phyloP scores from a whole-genome alignment of 2,888 invertebrate genomes.

The Oxystoma pomonae region DNA sequence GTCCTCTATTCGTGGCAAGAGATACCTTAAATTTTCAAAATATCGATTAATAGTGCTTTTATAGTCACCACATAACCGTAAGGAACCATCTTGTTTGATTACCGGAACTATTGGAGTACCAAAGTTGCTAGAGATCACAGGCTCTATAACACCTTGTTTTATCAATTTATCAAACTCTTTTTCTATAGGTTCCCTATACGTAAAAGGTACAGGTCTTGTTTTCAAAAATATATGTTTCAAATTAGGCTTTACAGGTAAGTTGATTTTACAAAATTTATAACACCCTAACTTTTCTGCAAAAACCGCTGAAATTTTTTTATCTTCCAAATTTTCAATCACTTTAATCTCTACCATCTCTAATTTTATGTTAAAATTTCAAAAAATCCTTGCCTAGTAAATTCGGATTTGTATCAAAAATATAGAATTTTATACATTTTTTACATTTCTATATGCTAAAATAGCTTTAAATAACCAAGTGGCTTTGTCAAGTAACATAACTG shows the following conservation, averaged over 20 bases:
- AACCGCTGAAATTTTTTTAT: slow-evolving; percentile 5
- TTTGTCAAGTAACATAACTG: too few species aligned
- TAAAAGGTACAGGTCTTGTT: background rate
- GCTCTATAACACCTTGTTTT: background rate
- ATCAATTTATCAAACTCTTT: background rate
- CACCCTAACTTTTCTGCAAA: background rate
- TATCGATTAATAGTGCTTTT: background rate
- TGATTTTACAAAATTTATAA: background rate
- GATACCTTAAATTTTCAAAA: background rate
- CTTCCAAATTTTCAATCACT: background rate
- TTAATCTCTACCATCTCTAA: slow-evolving; percentile 1
- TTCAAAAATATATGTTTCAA: background rate
- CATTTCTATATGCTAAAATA: background rate
- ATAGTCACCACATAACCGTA: background rate
- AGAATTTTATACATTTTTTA: background rate
- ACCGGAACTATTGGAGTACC: background rate
- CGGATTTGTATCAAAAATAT: slow-evolving; percentile 3
- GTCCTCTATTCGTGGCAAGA: background rate
- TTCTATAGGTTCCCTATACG: background rate
- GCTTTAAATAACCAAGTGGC: background rate
- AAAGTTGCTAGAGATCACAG: background rate
- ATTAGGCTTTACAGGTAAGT: background rate
- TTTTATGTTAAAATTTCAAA: slow-evolving; percentile 5
- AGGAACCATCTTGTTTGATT: background rate
- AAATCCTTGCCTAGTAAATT: slow-evolving; percentile 9